These are phyloP conservation scores for Oreohelix idahoensis DNA, from an alignment of 1,140 invertebrate genomes.

Conservation along the genomic window DNA sequence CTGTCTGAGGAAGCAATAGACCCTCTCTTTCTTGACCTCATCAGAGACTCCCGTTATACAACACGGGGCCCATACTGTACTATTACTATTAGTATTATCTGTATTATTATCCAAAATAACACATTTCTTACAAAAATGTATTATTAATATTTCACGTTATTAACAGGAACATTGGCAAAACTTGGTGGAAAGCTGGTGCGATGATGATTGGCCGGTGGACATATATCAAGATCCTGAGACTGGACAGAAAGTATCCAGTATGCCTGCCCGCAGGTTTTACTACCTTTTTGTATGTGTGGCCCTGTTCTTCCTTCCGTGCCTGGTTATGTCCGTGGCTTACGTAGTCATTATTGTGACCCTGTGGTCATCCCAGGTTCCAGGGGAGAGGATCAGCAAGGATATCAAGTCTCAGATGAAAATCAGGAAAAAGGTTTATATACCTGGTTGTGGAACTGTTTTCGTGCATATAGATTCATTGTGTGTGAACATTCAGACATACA, in stretches of 20 bases:
- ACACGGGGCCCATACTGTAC: too few relatives aligned
- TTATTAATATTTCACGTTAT: too few relatives aligned
- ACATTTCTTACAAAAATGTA: too few relatives aligned
- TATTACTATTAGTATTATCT: too few relatives aligned
- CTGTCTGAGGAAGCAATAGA: too few relatives aligned
- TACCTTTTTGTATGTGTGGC: conserved; percentile 73
- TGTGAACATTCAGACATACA: too few relatives aligned
- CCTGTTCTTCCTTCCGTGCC: conserved; percentile 75
- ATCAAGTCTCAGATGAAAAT: conserved; percentile 63
- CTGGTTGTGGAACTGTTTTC: too few relatives aligned
- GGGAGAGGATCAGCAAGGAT: conserved; percentile 63
- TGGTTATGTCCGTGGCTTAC: conserved; percentile 75
- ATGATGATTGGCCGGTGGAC: conserved; percentile 64
- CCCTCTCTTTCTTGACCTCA: too few relatives aligned
- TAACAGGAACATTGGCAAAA: conserved; percentile 61
- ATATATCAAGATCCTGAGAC: conserved; percentile 37
- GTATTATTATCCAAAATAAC: too few relatives aligned
- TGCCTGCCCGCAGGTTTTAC: conserved; percentile 64
- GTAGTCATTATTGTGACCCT: conserved; percentile 73
- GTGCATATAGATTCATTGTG: too few relatives aligned
- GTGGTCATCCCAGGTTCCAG: conserved; percentile 63
- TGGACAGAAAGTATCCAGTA: conserved; percentile 34
- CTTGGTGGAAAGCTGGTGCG: conserved; percentile 70
- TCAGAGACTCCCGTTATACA: too few relatives aligned
- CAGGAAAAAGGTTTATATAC: conserved; percentile 70